A percentile compares a stretch with the other conserved stretches of the same genome.
phyloP scores from a whole-genome alignment of 1,140 invertebrate genomes.

The Drepana arcuata region DNA sequence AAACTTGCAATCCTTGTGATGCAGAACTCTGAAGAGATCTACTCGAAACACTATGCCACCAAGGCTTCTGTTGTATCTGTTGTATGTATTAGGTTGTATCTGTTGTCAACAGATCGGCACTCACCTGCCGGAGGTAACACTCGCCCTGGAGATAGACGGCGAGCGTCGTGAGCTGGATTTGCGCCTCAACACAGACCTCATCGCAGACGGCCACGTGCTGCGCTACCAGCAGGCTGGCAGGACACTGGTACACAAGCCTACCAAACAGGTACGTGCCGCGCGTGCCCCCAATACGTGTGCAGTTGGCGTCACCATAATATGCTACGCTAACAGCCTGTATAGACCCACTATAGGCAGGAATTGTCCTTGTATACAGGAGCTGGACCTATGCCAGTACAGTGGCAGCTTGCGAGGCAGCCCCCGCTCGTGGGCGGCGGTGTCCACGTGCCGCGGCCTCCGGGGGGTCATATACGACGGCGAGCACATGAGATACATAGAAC shows the following conservation, averaged over 20 bases:
- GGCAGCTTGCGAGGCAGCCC: slow-evolving; percentile 4
- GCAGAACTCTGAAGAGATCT: no score
- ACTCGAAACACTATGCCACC: no score
- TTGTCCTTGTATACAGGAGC: slow-evolving; percentile 20
- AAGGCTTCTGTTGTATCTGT: no score
- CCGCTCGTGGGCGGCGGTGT: slow-evolving; percentile 4
- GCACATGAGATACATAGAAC: slow-evolving; percentile 2
- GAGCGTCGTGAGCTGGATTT: slow-evolving; percentile 25
- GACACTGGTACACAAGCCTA: slow-evolving; percentile 75
- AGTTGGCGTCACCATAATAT: no score
- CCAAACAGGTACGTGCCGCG: slow-evolving; percentile 71
- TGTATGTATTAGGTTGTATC: no score
- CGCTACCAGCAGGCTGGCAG: slow-evolving; percentile 7
- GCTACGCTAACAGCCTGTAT: no score
- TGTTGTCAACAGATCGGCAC: background rate
- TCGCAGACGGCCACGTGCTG: background rate
- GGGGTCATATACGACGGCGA: slow-evolving; percentile 1
- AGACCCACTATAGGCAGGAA: no score
- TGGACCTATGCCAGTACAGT: slow-evolving; percentile 6
- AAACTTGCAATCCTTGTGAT: no score
- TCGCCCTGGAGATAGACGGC: background rate
- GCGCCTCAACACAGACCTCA: background rate
- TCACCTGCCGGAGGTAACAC: background rate
- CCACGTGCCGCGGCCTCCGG: slow-evolving; percentile 2
- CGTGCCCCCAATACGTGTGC: no score